Percentiles rank a stretch among this genome's conserved stretches.
Conservation (phyloP, 1,140 invertebrate genomes). For the Conus betulinus region DNA sequence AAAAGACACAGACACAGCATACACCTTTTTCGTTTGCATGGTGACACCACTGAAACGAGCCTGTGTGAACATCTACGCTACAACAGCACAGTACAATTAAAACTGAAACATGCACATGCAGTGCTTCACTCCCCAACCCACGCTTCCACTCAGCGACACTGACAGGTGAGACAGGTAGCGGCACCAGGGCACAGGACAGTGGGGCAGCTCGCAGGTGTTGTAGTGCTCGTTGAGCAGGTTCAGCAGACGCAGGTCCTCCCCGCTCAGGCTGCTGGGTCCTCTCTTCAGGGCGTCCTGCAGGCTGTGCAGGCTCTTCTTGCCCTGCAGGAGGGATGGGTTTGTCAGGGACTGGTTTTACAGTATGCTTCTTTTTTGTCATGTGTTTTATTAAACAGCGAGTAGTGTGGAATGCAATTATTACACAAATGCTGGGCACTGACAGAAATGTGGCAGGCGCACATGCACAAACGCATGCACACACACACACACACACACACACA, state of each 20-base stretch:
- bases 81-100: too few relatives aligned
- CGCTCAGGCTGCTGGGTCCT: background rate
- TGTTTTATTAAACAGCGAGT: background rate
- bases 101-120: too few relatives aligned
- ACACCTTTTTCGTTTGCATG: too few relatives aligned
- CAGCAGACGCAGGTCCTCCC: background rate
- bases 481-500: background rate
- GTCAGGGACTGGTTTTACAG: too few relatives aligned
- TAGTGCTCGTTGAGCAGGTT: slow-evolving; percentile 17
- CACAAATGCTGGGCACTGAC: too few relatives aligned
- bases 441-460: too few relatives aligned
- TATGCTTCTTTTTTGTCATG: too few relatives aligned
- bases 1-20: too few relatives aligned
- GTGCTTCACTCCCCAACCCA: too few relatives aligned
- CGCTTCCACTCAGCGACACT: background rate
- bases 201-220: slow-evolving; percentile 18
- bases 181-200: slow-evolving; percentile 28
- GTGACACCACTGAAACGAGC: too few relatives aligned
- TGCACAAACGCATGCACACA: background rate
- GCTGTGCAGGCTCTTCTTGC: background rate
- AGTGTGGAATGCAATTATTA: background rate
- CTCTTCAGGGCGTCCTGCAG: slow-evolving; percentile 20
- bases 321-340: background rate
- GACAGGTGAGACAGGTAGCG: slow-evolving; percentile 1
- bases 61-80: too few relatives aligned